These are phyloP conservation scores for Camelus dromedarius DNA, from an alignment of 2,113 vertebrate genomes.

Conservation along the genomic window DNA sequence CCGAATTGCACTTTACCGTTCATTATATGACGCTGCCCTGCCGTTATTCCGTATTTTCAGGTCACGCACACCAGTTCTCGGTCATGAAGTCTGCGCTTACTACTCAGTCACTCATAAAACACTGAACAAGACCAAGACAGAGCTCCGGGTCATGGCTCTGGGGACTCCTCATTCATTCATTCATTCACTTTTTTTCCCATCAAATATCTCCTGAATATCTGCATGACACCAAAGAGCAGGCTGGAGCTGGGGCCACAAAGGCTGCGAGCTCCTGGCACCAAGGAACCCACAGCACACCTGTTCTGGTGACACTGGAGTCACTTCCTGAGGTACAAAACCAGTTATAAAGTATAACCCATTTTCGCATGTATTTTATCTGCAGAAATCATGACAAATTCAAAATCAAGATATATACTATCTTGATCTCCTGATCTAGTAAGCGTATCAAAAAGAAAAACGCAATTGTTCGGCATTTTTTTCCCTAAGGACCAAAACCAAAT, in stretches of 20 bases:
- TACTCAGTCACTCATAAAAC: background rate
- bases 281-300: background rate
- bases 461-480: background rate
- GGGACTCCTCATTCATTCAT: background rate
- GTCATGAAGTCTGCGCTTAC: background rate
- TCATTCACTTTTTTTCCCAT: background rate
- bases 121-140: background rate
- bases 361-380: background rate
- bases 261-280: background rate
- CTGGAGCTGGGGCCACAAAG: background rate
- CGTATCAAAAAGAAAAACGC: slow-evolving; percentile 34
- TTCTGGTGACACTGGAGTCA: slow-evolving; percentile 3
- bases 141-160: background rate
- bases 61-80: fast-evolving
- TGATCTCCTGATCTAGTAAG: background rate
- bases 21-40: background rate
- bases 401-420: background rate
- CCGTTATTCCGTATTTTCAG: background rate
- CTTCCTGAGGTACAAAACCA: background rate
- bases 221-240: background rate
- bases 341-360: background rate
- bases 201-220: background rate
- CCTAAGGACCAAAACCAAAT: slow-evolving; percentile 5
- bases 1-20: background rate
- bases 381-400: slow-evolving; percentile 9